A percentile compares a stretch with the other conserved stretches of the same genome.
Evolutionary conservation across 2,113 vertebrate genomes (phyloP).

Genomic region (Sterna hirundo): DNA sequence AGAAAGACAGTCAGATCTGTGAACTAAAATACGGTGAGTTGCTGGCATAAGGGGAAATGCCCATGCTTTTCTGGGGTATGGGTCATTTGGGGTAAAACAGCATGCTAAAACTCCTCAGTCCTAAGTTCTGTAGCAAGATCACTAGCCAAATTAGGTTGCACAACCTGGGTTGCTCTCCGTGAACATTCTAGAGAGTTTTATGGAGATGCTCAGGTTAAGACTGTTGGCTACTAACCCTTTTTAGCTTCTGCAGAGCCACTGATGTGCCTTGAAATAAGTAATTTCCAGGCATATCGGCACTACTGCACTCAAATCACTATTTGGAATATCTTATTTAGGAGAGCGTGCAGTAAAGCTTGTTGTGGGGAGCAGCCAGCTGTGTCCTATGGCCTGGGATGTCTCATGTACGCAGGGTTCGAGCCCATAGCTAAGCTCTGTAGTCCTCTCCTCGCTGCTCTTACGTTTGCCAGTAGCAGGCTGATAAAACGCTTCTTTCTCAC

Average conservation of each 20-base stretch:
- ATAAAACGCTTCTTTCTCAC: not conserved
- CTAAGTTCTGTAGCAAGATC: not conserved
- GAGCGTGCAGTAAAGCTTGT: not conserved
- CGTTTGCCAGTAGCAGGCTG: not conserved
- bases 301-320: accelerated
- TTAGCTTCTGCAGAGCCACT: not conserved
- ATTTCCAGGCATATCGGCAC: not conserved
- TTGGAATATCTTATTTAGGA: accelerated
- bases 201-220: not conserved
- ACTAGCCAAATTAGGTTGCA: not conserved
- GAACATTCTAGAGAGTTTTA: not conserved
- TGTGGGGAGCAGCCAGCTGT: not conserved
- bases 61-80: not conserved
- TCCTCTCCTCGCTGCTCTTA: not conserved
- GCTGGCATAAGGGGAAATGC: not conserved
- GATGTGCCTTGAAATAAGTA: not conserved
- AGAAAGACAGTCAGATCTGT: slow-evolving; percentile 96
- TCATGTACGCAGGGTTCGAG: not conserved
- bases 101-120: not conserved
- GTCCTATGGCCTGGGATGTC: not conserved
- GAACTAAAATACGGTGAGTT: slow-evolving; percentile 94
- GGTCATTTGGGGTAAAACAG: not conserved
- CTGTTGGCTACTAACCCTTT: not conserved
- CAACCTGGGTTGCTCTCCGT: not conserved
- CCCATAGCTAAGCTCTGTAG: not conserved